phyloP scores from a whole-genome alignment of 2,113 vertebrate species.

The Proteles cristata region DNA sequence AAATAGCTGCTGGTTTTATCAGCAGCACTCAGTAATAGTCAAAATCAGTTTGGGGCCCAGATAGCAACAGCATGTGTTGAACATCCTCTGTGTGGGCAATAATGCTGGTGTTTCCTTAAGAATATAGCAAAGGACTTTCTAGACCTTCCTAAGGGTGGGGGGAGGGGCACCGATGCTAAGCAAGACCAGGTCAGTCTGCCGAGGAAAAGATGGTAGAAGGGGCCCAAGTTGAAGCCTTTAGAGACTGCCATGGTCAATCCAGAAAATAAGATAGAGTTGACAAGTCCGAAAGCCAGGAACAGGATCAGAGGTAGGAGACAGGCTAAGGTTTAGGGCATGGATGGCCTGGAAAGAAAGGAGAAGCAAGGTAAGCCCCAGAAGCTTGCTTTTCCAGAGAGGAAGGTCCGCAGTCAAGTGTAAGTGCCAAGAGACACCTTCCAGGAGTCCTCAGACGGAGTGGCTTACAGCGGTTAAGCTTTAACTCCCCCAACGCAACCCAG shows the following conservation, averaged over 20 bases:
- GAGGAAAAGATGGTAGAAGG: neutral
- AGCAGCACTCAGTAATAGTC: slow-evolving; percentile 3
- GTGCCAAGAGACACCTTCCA: neutral
- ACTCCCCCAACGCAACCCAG: neutral
- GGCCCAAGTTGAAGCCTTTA: neutral
- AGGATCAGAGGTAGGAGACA: neutral
- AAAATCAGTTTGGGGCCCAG: neutral
- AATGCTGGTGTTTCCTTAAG: neutral
- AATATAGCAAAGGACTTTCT: neutral
- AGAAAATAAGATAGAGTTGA: neutral
- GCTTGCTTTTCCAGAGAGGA: neutral
- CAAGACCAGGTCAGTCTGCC: neutral
- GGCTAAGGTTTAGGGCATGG: neutral
- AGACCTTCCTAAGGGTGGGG: neutral
- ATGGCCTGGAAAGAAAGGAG: neutral
- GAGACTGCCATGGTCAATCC: neutral
- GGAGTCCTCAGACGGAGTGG: neutral
- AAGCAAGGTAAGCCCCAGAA: neutral
- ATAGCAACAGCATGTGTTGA: neutral
- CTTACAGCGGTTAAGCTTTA: neutral
- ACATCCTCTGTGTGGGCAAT: no score
- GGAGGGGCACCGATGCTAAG: neutral
- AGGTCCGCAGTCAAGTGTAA: neutral
- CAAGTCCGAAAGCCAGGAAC: neutral
- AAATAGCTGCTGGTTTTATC: slow-evolving; percentile 42